Conservation (phyloP, 2,888 invertebrate species). For the Pediacus dermestoides region DNA sequence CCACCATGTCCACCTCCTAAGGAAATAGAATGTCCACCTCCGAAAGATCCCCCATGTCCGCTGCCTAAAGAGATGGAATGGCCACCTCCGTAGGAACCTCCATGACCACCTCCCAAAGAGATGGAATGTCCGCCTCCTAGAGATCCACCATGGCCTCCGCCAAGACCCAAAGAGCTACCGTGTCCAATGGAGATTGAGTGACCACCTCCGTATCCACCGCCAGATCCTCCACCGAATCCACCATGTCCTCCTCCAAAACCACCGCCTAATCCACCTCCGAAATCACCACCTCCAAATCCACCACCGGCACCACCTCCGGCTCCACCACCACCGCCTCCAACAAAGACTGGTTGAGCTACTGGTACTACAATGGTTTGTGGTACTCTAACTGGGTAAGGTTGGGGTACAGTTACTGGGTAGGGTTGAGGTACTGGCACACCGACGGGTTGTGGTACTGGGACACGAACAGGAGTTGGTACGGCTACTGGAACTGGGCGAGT, state of each 20-base stretch:
- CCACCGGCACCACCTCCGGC: conserved; percentile 24
- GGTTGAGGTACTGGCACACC: conserved; percentile 54
- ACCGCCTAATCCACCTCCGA: conserved; percentile 24
- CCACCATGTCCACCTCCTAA: conserved; percentile 18
- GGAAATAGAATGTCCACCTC: conserved; percentile 16
- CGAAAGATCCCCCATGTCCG: conserved; percentile 21
- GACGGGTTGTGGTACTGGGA: conserved; percentile 48
- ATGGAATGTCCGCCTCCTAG: conserved; percentile 12
- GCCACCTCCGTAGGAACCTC: conserved; percentile 19
- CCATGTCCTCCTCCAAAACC: conserved; percentile 20
- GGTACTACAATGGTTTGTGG: conserved; percentile 36
- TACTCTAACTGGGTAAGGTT: conserved; percentile 50
- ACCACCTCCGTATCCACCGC: conserved; percentile 14
- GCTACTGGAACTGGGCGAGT: conserved; percentile 39
- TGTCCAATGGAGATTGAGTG: conserved; percentile 10
- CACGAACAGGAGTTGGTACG: conserved; percentile 51
- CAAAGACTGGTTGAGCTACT: conserved; percentile 31
- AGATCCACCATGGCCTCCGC: conserved; percentile 16
- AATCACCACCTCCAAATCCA: conserved; percentile 21
- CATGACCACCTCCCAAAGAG: conserved; percentile 13
- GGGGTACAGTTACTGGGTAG: conserved; percentile 55
- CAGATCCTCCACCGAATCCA: conserved; percentile 16
- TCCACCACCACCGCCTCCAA: conserved; percentile 33
- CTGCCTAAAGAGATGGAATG: conserved; percentile 14
- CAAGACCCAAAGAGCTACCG: conserved; percentile 14